A percentile compares a stretch with the other conserved stretches of the same genome.
phyloP scores from a whole-genome alignment of 2,797 vertebrate genomes.

The Neomorphus geoffroyi region DNA sequence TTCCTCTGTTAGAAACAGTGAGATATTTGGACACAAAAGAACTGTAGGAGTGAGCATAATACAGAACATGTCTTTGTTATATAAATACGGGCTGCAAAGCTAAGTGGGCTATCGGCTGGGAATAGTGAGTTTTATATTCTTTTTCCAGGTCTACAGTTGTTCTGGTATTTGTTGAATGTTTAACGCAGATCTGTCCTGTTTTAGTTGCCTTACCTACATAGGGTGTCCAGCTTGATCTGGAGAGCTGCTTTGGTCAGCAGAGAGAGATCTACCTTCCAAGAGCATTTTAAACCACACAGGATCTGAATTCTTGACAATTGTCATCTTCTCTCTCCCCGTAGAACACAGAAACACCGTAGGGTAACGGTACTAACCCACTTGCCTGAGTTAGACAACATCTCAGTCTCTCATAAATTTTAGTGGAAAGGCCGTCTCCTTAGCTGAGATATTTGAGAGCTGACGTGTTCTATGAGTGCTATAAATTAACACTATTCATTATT shows the following conservation, averaged over 20 bases:
- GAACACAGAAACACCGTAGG: accelerated
- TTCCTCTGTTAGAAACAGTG: not conserved
- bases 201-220: not conserved
- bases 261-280: not conserved
- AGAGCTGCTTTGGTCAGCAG: not conserved
- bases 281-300: not conserved
- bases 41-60: not conserved
- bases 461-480: not conserved
- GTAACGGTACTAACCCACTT: not conserved
- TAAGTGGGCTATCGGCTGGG: not conserved
- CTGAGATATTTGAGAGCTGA: not conserved
- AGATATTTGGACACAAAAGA: not conserved
- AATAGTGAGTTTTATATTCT: not conserved
- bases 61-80: not conserved
- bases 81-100: not conserved
- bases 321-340: not conserved
- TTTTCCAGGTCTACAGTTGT: not conserved
- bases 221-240: not conserved
- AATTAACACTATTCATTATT: conserved; percentile 18
- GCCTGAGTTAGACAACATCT: not conserved
- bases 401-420: not conserved
- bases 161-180: not conserved
- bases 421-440: not conserved
- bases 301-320: not conserved
- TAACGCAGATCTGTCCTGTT: not conserved